Evolutionary conservation across 2,888 invertebrate genomes (phyloP).

Genomic region (Caradrina clavipalpis): DNA sequence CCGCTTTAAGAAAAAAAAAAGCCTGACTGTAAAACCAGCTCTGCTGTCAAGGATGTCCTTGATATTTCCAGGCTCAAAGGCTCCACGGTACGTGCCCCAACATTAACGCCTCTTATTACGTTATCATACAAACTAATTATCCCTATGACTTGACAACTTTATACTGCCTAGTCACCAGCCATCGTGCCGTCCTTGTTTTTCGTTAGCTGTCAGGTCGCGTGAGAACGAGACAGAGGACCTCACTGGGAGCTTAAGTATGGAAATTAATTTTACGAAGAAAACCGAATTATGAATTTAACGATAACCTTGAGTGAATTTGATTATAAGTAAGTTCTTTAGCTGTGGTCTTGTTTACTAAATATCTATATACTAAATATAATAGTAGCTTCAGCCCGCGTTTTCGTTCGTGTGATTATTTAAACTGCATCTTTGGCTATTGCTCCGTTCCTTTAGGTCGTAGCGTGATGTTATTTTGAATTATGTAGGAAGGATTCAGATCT

Average conservation of each 20-base stretch:
- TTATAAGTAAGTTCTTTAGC: neutral
- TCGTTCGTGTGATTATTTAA: too few species aligned
- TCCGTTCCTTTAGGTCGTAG: too few species aligned
- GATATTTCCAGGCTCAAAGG: neutral
- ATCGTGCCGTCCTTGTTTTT: conserved; percentile 43
- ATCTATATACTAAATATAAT: neutral
- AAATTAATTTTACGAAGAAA: conserved; percentile 43
- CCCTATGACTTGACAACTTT: conserved; percentile 56
- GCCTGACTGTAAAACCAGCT: too few species aligned
- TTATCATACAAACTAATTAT: conserved; percentile 62
- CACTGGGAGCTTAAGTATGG: conserved; percentile 14
- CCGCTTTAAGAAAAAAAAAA: too few species aligned
- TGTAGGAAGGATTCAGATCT: too few species aligned
- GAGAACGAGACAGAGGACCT: conserved; percentile 22
- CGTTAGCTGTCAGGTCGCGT: neutral
- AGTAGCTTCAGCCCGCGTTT: too few species aligned
- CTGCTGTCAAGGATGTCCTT: neutral
- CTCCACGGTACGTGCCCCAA: neutral
- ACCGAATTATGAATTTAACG: conserved; percentile 38
- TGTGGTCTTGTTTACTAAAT: neutral
- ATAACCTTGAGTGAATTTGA: conserved; percentile 20
- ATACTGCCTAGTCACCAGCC: conserved; percentile 31
- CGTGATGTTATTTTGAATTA: too few species aligned
- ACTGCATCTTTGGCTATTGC: too few species aligned
- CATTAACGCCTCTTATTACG: conserved; percentile 39